Evolutionary conservation across 2,797 vertebrate species (phyloP).

Genomic region (Scolopax bukidnonensis): DNA sequence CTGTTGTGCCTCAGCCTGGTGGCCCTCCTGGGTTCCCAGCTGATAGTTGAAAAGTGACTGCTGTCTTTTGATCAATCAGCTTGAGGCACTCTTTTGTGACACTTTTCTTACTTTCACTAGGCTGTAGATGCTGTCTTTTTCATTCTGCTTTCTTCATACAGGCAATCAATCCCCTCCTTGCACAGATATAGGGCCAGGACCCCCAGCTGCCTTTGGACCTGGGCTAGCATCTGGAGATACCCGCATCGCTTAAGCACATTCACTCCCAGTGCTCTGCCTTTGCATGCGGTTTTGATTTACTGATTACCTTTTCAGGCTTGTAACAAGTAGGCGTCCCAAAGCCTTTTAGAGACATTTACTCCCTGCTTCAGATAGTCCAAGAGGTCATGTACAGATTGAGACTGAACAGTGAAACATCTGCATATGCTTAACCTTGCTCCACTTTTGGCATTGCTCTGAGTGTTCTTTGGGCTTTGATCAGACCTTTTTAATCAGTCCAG

Average conservation of each 20-base stretch:
- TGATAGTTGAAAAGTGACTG: neutral
- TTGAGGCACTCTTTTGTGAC: neutral
- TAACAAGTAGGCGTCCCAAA: constrained; percentile 33
- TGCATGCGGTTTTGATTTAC: constrained; percentile 35
- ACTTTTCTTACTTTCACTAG: neutral
- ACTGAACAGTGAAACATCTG: constrained; percentile 53
- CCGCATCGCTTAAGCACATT: neutral
- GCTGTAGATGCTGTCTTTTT: neutral
- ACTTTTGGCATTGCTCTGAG: constrained; percentile 32
- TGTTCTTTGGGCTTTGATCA: constrained; percentile 60
- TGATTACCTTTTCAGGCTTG: constrained; percentile 18
- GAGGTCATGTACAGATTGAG: constrained; percentile 40
- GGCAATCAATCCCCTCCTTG: neutral
- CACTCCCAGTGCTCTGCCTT: neutral
- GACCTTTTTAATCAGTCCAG: constrained; percentile 10
- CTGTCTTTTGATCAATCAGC: neutral
- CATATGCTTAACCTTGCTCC: constrained; percentile 18
- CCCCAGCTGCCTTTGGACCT: neutral
- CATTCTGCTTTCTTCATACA: neutral
- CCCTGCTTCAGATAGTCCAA: constrained; percentile 26
- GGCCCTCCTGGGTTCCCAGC: neutral
- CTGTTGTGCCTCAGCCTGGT: neutral
- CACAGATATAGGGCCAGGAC: neutral
- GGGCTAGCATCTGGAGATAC: neutral
- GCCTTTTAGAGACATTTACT: constrained; percentile 35